Evolutionary conservation across 2,888 invertebrate species (phyloP).

Genomic region (Tyria jacobaeae): DNA sequence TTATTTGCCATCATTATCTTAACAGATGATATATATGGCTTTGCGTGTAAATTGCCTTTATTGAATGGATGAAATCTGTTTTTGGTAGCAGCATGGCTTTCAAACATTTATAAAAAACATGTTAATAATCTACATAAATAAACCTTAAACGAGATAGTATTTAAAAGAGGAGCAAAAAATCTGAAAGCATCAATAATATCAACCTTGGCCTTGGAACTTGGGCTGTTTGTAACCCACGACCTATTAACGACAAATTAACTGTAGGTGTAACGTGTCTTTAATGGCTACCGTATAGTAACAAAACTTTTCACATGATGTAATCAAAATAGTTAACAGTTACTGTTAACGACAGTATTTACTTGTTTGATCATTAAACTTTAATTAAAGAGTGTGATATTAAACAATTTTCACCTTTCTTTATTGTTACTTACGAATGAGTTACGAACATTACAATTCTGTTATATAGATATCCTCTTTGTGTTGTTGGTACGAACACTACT

Average conservation of each 20-base stretch:
- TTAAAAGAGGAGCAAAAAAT: too few relatives aligned
- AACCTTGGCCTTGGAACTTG: too few relatives aligned
- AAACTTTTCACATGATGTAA: neutral
- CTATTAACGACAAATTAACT: too few relatives aligned
- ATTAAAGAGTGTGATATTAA: neutral
- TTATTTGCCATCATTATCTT: neutral
- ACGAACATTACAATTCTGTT: neutral
- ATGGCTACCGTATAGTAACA: neutral
- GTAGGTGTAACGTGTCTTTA: too few relatives aligned
- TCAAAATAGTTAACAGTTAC: neutral
- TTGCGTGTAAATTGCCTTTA: too few relatives aligned
- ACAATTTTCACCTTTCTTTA: neutral
- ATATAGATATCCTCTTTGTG: neutral
- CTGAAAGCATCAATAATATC: too few relatives aligned
- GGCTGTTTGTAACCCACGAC: too few relatives aligned
- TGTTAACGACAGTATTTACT: neutral
- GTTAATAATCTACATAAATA: too few relatives aligned
- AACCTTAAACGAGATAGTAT: too few relatives aligned
- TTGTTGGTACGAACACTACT: conserved; percentile 3
- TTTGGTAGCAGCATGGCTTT: too few relatives aligned
- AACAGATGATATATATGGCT: neutral
- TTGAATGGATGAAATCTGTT: too few relatives aligned
- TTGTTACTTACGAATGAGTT: neutral
- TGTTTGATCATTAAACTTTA: neutral
- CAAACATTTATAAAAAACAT: too few relatives aligned